A percentile compares a stretch with the other conserved stretches of the same genome.
Evolutionary conservation across 2,113 vertebrate genomes (phyloP).

Genomic region (Scalopus aquaticus): DNA sequence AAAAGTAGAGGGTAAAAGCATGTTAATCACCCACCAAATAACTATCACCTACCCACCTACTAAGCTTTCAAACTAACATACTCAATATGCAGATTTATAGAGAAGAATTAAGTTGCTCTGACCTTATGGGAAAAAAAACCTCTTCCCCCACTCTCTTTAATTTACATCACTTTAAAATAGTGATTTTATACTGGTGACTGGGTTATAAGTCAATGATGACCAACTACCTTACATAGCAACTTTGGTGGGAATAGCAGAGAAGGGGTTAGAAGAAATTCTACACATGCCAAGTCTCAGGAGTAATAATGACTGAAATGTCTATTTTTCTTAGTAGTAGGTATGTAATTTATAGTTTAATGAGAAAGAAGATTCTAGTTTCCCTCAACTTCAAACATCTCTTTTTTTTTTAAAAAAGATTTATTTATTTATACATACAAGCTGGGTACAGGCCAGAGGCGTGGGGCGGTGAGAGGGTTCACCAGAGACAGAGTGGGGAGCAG

Average conservation of each 20-base stretch:
- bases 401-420: too few relatives aligned
- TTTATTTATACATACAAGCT: too few relatives aligned
- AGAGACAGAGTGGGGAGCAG: too few relatives aligned
- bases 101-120: slow-evolving; percentile 8
- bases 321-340: not conserved
- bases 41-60: not conserved
- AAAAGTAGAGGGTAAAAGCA: not conserved
- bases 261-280: not conserved
- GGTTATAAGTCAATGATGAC: not conserved
- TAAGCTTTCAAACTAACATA: slow-evolving; percentile 11
- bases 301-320: not conserved
- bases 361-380: not conserved
- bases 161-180: slow-evolving; percentile 19
- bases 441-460: too few relatives aligned
- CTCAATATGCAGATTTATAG: not conserved
- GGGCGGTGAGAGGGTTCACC: too few relatives aligned
- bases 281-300: not conserved
- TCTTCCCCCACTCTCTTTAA: not conserved
- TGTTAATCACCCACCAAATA: slow-evolving; percentile 10
- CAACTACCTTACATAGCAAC: not conserved
- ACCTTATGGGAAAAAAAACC: not conserved
- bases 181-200: not conserved
- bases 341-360: not conserved
- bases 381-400: not conserved
- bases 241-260: not conserved